Base-by-base conservation (phyloP, 2,797 vertebrate genomes). In the Xiphorhynchus erythropygius region DNA sequence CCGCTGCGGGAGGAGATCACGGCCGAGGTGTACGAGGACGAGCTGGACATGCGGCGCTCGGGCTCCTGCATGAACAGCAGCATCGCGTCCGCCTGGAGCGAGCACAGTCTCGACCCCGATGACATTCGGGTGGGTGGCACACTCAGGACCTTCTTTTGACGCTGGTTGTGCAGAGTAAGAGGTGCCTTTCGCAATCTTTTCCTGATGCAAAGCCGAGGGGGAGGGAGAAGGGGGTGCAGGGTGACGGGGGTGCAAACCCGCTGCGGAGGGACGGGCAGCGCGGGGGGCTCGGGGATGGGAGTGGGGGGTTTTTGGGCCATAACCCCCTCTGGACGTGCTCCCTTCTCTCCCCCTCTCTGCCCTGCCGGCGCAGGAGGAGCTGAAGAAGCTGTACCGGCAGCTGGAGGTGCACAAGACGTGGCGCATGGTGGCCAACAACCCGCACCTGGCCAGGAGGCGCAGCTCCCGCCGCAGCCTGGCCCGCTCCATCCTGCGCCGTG, bases 1-100 rank as follows among this genome's bases (percentile, higher is more conserved):
- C 97, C 98, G 28, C 96, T 98, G 65, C 98, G 97, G 80, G 99
- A 99, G 93, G 99, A 99, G 97, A 99, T 99, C 32, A 98, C 99
- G n/a, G 98, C 98, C 1, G 99, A 99, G 96, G 99, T 99, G 7
- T 99, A 99, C 4, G 99, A 99, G 96, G 99, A 99, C 1, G 99
- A 99, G 94, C 98, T 99, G 96, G 99, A 99, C 91, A 91, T 99
- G 87, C 97, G 98, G 47, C 98, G 91, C 67, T 99, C 98, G 1
- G 97, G 98, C 90, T 99, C 99, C 24, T 99, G 98, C 97, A 97
- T 99, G 42, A 98, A 98, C 97, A 99, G 98, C 98, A 99, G 99
- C 96, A 98, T 99, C 68, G 98, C 98, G 7, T 99, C 99, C 2
- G 98, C 98, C 49, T 99, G 99, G 99, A 99, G 99, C 25, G 99